These are phyloP conservation scores for Temnothorax nylanderi DNA, from an alignment of 1,140 invertebrate species.

Conservation along the genomic window DNA sequence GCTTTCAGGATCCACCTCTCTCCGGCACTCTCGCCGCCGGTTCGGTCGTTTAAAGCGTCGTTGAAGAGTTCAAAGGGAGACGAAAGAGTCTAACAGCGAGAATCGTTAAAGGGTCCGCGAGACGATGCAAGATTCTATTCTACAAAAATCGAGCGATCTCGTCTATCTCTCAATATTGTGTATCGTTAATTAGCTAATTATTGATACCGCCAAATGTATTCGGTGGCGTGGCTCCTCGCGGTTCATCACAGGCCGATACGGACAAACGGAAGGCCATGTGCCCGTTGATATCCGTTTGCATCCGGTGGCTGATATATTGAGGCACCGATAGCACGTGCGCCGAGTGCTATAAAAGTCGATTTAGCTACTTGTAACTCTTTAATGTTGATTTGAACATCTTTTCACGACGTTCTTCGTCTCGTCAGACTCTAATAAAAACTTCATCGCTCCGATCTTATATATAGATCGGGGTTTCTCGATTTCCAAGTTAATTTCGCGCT, in stretches of 20 bases:
- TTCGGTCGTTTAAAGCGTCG: slow-evolving; percentile 27
- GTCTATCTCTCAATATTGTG: slow-evolving; percentile 36
- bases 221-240: background rate
- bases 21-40: background rate
- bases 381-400: background rate
- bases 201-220: slow-evolving; percentile 11
- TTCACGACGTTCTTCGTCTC: background rate
- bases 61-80: slow-evolving; percentile 56
- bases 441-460: background rate
- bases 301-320: background rate
- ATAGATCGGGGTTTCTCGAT: background rate
- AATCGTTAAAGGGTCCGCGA: slow-evolving; percentile 52
- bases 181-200: slow-evolving; percentile 29
- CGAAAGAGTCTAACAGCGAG: slow-evolving; percentile 64
- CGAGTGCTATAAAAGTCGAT: slow-evolving; percentile 12
- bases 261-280: background rate
- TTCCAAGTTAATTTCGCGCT: background rate
- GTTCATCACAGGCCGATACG: background rate
- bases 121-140: slow-evolving; percentile 22
- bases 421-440: background rate
- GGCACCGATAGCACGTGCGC: background rate
- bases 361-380: slow-evolving; percentile 14
- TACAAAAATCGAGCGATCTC: slow-evolving; percentile 29
- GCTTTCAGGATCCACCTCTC: slow-evolving; percentile 39
- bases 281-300: background rate